Evolutionary conservation across 53 echinoderm and acorn worm species (phyloP).

Genomic region (Crossaster papposus): DNA sequence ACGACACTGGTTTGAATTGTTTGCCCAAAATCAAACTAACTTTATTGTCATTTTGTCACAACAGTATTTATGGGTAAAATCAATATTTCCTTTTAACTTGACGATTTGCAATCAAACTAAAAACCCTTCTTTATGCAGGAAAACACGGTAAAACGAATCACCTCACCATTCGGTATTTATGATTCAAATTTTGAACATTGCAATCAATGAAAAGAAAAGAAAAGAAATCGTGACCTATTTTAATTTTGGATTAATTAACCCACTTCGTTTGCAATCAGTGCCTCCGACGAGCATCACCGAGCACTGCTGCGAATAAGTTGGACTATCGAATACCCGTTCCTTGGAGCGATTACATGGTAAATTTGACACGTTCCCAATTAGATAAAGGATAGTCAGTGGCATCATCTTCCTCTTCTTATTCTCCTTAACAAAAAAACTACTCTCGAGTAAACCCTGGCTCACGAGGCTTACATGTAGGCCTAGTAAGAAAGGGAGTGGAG

Average conservation of each 20-base stretch:
- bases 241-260: conserved; percentile 42
- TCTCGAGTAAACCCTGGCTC: conserved; percentile 4
- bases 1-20: too few relatives aligned
- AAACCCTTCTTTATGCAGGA: too few relatives aligned
- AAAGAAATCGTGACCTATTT: background rate
- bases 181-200: too few relatives aligned
- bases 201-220: background rate
- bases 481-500: background rate
- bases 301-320: background rate
- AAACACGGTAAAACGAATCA: too few relatives aligned
- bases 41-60: too few relatives aligned
- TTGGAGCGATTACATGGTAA: conserved; percentile 37
- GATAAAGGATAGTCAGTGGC: conserved; percentile 1
- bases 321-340: background rate
- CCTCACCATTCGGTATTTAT: too few relatives aligned
- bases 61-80: too few relatives aligned
- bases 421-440: background rate
- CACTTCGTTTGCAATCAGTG: background rate
- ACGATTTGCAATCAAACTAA: too few relatives aligned
- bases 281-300: background rate
- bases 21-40: too few relatives aligned
- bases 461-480: background rate
- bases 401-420: too few relatives aligned
- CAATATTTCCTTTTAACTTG: too few relatives aligned
- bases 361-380: conserved; percentile 57